Evolutionary conservation across 2,113 vertebrate species (phyloP).

Genomic region (Gulo gulo): DNA sequence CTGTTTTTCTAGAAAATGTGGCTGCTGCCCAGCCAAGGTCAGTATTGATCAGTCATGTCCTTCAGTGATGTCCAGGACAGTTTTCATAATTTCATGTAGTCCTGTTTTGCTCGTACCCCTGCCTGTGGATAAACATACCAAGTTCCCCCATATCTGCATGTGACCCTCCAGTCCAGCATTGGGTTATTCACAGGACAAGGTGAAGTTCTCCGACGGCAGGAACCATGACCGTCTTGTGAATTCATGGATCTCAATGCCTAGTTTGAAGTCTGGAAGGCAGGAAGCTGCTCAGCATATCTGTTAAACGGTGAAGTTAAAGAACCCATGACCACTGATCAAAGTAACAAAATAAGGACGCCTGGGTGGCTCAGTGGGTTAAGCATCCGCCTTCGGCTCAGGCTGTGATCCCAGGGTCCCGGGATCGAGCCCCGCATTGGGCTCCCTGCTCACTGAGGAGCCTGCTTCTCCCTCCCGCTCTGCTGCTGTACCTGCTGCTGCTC

Average conservation of each 20-base stretch:
- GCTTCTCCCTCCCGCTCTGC: too few species aligned
- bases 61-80: background rate
- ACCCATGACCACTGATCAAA: background rate
- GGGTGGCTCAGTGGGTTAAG: too few species aligned
- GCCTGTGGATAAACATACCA: background rate
- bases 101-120: background rate
- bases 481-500: too few species aligned
- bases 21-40: background rate
- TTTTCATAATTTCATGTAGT: background rate
- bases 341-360: background rate
- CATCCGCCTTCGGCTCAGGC: too few species aligned
- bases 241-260: background rate
- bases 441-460: too few species aligned
- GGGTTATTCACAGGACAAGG: background rate
- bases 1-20: background rate
- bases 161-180: background rate
- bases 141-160: background rate
- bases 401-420: too few species aligned
- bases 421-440: fast-evolving
- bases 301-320: background rate
- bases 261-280: too few species aligned
- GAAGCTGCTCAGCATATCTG: background rate
- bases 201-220: background rate
- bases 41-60: background rate
- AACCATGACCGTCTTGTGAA: too few species aligned